Base-by-base conservation (phyloP, 1,140 invertebrate genomes). In the Bombus sibiricus region DNA sequence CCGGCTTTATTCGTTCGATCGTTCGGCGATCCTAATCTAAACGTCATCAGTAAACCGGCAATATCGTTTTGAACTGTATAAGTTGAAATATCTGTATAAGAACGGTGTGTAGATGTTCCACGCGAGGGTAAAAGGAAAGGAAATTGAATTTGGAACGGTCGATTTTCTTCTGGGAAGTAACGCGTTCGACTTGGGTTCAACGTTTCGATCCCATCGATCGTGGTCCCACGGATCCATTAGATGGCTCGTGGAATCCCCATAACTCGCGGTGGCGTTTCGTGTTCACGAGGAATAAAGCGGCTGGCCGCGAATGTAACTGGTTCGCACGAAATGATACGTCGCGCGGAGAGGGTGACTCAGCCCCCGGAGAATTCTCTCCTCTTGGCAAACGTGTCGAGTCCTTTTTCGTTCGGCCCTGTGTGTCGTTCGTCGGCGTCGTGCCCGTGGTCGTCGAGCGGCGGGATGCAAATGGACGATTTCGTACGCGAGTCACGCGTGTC, bases 351-450 rank as follows among this genome's bases (percentile, higher is more conserved):
- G 47, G 53, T 84, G 85, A 90, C 88, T 90, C 85, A 87, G 81
- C 66, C 85, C 62, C 41, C 32, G 81, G 66, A 76, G 86, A 90
- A 89, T 90, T 89, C 72, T 79, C 85, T 88, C 66, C 72, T 78
- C 83, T 87, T 76, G 78, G 47, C 87, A 59, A 82, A 88, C 68
- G 86, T 71, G 72, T 59, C 57, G 87, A 86, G 75, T 76, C 71
- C 84, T 83, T 88, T 89, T 83, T 83, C 79, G 87, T 64, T 87
- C 69, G 78, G 69, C 37, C 72, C 74, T 81, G 66, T 43, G 62
- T 34, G 79, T 41, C 62, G 66, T 68, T 8, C 13, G 37, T n/a
- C 47, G 74, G 9, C 25, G 74, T 53, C 13, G 75, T n/a, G n/a
- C 28, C 39, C 18, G 59, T 43, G 76, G 34, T 37, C 68, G 62